Base-by-base conservation (phyloP, 2,888 invertebrate genomes). In the Chironomus tentans region DNA sequence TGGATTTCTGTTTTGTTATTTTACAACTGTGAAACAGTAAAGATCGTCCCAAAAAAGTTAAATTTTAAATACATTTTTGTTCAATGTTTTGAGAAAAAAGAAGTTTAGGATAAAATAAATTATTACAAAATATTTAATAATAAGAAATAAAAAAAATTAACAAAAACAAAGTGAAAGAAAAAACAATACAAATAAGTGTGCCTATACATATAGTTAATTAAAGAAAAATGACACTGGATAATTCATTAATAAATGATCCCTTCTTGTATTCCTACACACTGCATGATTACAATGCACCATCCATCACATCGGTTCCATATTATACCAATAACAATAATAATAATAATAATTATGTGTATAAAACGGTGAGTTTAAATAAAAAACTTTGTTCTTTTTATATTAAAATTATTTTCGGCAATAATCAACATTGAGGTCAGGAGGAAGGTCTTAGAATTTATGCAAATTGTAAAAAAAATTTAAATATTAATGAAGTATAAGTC, bases 291-390 rank as follows among this genome's bases (percentile, higher is more conserved):
- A 83, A 79, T 77, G 82, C 82, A 80, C 83, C 82, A 78, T 79
- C 38, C 10, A 38, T 83, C 68, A 83, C 83, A 77, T 83, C 84
- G 48, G 80, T 83, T 78, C 83, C 84, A 68, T 84, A 84, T n/a
- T 61, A 21, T 12, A n/a, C n/a, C n/a, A 72, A 7, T 62, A 21
- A 65, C 38, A 56, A n/a, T 56, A 50, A 50, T 5, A 56, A 56
- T 10, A 24, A 18, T 56, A 62, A 28, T 38, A n/a, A n/a, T 24
- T 50, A 12, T 21, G 56, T 12, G 1, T 48, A 28, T 21, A 72
- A 62, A 70, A 70, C 24, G 62, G 72, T 72, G 18, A 72, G 62
- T 38, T 70, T 22, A n/a, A 28, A 15, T 47, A 46, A 13, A 7
- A 48, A 70, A 4, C 13, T 12, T 24, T 12, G 68, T 12, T 24